A percentile compares a stretch with the other conserved stretches of the same genome.
These are phyloP conservation scores for Drosophila busckii DNA, from an alignment of 1,140 invertebrate species.

Conservation along the genomic window DNA sequence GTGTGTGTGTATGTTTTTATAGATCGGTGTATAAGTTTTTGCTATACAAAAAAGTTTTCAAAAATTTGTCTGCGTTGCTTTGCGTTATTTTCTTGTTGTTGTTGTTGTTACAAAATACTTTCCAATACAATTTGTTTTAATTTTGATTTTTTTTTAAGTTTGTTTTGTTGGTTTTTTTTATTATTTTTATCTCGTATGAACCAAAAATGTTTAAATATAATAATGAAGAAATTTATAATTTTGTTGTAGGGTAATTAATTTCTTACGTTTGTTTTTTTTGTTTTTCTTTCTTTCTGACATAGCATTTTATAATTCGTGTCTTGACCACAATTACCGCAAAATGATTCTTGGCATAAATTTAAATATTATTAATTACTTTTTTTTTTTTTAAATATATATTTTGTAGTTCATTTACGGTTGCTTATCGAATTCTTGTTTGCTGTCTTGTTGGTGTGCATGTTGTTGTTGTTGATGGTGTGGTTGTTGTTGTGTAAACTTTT, in stretches of 20 bases:
- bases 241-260: constrained; percentile 54
- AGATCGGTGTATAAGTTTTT: constrained; percentile 45
- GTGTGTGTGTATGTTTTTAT: constrained; percentile 47
- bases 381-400: constrained; percentile 34
- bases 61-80: constrained; percentile 60
- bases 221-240: constrained; percentile 74
- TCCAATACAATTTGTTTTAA: constrained; percentile 40
- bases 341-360: constrained; percentile 54
- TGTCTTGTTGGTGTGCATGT: constrained; percentile 37
- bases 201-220: constrained; percentile 73
- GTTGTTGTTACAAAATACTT: constrained; percentile 45
- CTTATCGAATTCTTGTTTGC: constrained; percentile 49
- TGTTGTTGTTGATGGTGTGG: constrained; percentile 53
- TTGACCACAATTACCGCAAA: constrained; percentile 31
- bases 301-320: constrained; percentile 23
- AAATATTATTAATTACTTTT: constrained; percentile 72
- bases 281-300: constrained; percentile 33
- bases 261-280: constrained; percentile 37
- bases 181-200: constrained; percentile 65
- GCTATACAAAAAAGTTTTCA: constrained; percentile 62
- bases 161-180: constrained; percentile 33
- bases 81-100: constrained; percentile 44
- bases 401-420: constrained; percentile 67
- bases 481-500: constrained; percentile 52
- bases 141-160: constrained; percentile 34